These are phyloP conservation scores for Leucophenga maculata DNA, from an alignment of 2,888 invertebrate genomes.

Conservation along the genomic window DNA sequence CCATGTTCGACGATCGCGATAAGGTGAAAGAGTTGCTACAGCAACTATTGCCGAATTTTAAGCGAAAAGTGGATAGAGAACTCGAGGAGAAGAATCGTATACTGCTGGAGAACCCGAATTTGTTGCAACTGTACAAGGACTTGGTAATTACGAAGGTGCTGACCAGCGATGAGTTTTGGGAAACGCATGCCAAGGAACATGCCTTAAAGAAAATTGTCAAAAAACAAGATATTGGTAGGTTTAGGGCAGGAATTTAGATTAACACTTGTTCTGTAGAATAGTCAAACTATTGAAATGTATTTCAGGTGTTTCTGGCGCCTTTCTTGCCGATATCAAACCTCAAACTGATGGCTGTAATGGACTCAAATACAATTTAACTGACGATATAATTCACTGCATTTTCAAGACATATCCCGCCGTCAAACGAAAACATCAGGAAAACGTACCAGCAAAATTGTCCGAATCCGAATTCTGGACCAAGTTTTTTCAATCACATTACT, in stretches of 20 bases:
- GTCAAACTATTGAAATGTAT: background rate
- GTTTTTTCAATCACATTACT: constrained; percentile 99
- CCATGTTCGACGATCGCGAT: constrained; percentile 91
- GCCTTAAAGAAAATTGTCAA: constrained; percentile 81
- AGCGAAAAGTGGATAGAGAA: constrained; percentile 91
- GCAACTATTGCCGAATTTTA: constrained; percentile 92
- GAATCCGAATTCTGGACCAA: constrained; percentile 99
- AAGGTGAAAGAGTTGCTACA: constrained; percentile 93
- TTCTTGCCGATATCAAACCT: constrained; percentile 94
- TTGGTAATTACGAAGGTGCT: constrained; percentile 96
- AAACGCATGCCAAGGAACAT: constrained; percentile 86
- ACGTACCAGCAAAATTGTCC: constrained; percentile 94
- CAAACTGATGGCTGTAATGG: constrained; percentile 98
- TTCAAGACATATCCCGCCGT: constrained; percentile 99
- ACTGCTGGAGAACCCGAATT: constrained; percentile 89
- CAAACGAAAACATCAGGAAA: constrained; percentile 94
- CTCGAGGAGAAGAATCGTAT: constrained; percentile 92
- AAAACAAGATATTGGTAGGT: constrained; percentile 87
- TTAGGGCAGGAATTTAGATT: background rate
- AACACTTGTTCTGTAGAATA: background rate
- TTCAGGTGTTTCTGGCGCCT: constrained; percentile 81
- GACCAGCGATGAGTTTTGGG: constrained; percentile 98
- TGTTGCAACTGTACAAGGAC: constrained; percentile 96
- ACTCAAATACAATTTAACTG: constrained; percentile 95
- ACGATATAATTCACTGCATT: constrained; percentile 97